Base-by-base conservation (phyloP, 2,888 invertebrate species). In the Diogma glabrata region DNA sequence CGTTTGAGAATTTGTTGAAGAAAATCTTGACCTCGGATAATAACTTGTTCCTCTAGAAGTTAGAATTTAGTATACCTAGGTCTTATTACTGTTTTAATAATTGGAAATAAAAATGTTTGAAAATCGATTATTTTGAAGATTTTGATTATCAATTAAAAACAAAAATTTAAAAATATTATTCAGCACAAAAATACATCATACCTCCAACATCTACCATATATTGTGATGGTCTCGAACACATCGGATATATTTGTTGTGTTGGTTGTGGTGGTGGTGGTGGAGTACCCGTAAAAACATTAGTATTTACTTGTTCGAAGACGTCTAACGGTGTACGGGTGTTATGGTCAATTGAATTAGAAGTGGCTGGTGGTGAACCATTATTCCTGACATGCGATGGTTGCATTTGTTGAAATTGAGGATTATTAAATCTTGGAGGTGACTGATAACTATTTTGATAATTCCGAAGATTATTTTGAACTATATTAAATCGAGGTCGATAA, bases 301-400 rank as follows among this genome's bases (percentile, higher is more conserved):
- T n/a, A 23, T 45, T 45, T 23, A 45, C 14, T 22, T 23, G 14
- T 22, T 45, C 45, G 14, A 22, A 45, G 4, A 45, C 22, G 8
- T 20, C 23, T 8, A 20, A 49, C 2, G 36, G 49, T 23, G 49
- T 17, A 55, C 55, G 4, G 50, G 58, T 9, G n/a, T n/a, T n/a
- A 57, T 58, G 51, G 36, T 59, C 63, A 46, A 10, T 51, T 59
- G 63, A 33, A 64, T 63, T 54, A 64, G 62, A 54, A 62, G 66
- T 52, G 54, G 55, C 36, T 56, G 58, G 59, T 67, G 69, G 14
- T 61, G 60, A 26, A 23, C 45, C 45, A 45, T 45, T 23, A 22
- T 45, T 23, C n/a, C n/a, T n/a, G n/a, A n/a, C n/a, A n/a, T n/a
- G n/a, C n/a, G n/a, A n/a, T n/a, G 22, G 20, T 23, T 23, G 22